Evolutionary conservation across 2,113 vertebrate genomes (phyloP).

Genomic region (Donacobius atricapilla): DNA sequence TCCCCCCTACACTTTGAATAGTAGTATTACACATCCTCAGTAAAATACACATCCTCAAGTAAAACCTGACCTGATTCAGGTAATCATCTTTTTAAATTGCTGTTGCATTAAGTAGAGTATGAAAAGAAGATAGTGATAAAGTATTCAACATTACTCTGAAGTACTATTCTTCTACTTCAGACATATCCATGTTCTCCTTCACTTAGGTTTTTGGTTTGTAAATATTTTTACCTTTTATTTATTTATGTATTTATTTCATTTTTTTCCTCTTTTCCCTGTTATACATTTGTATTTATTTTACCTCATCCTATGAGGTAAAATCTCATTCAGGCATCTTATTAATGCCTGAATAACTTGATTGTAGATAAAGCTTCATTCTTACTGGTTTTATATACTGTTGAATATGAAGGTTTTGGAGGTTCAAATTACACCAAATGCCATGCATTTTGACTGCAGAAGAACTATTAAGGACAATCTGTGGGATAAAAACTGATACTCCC

Average conservation of each 20-base stretch:
- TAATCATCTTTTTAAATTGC: not conserved
- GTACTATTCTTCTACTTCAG: not conserved
- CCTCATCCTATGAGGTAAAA: not conserved
- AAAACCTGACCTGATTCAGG: not conserved
- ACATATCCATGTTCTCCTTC: not conserved
- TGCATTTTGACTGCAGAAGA: not conserved
- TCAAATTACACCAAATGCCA: not conserved
- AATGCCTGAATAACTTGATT: not conserved
- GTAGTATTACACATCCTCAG: not conserved
- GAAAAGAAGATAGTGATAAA: not conserved
- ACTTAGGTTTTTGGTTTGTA: not conserved
- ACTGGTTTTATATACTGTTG: not conserved
- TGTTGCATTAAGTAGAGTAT: not conserved
- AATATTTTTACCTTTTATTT: not conserved
- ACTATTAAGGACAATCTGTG: not conserved
- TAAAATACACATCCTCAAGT: not conserved
- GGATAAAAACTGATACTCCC: not conserved
- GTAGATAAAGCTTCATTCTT: not conserved
- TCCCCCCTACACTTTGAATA: not conserved
- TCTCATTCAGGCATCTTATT: not conserved
- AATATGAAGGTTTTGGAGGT: not conserved
- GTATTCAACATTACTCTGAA: not conserved
- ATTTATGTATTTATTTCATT: not conserved
- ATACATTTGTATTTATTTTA: not conserved
- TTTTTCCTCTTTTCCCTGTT: not conserved